phyloP scores from a whole-genome alignment of 2,888 invertebrate species.

The Myopa testacea region DNA sequence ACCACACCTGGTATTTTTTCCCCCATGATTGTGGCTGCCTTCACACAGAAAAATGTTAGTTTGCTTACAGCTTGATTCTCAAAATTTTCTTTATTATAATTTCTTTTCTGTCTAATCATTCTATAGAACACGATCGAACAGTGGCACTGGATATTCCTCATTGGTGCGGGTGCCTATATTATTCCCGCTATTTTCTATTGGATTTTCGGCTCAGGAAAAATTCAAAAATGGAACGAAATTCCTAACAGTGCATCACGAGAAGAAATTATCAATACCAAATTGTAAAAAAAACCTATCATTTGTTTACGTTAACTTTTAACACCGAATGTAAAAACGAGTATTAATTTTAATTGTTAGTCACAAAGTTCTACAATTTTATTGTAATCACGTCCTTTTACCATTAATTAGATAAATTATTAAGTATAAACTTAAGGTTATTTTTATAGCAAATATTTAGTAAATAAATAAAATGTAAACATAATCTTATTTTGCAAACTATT shows the following conservation, averaged over 20 bases:
- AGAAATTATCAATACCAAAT: slow-evolving; percentile 61
- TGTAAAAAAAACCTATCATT: slow-evolving; percentile 51
- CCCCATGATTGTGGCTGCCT: slow-evolving; percentile 75
- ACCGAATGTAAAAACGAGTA: slow-evolving; percentile 22
- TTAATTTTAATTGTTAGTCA: slow-evolving; percentile 11
- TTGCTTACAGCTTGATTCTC: not conserved
- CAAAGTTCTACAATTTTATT: not conserved
- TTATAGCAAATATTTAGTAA: slow-evolving; percentile 19
- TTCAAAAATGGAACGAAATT: slow-evolving; percentile 77
- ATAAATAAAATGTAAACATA: too few relatives aligned
- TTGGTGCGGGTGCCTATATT: slow-evolving; percentile 78
- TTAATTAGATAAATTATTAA: not conserved
- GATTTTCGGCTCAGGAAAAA: slow-evolving; percentile 77
- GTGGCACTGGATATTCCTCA: slow-evolving; percentile 81
- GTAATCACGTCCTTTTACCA: not conserved
- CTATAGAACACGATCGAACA: slow-evolving; percentile 78
- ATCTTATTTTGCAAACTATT: too few relatives aligned
- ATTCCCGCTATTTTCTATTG: slow-evolving; percentile 78
- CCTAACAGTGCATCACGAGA: slow-evolving; percentile 61
- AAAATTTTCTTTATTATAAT: not conserved
- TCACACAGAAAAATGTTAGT: slow-evolving; percentile 58
- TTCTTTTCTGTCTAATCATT: not conserved
- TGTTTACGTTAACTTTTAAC: slow-evolving; percentile 4
- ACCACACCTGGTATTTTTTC: slow-evolving; percentile 78
- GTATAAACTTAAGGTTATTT: not conserved